phyloP scores from a whole-genome alignment of 2,888 invertebrate genomes.

The Drosophila paucipuncta region DNA sequence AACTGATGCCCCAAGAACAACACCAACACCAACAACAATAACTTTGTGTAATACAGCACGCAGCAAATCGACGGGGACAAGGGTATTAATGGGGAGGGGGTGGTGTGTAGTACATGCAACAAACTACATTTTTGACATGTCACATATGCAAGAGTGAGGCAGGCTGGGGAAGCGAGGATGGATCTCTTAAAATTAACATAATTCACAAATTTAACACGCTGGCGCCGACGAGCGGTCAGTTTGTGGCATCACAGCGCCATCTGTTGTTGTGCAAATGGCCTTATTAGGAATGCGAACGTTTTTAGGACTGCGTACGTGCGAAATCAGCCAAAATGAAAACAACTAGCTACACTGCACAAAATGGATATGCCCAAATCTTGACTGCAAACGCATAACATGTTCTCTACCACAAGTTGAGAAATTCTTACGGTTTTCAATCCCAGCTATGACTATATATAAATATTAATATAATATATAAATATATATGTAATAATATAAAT shows the following conservation, averaged over 20 bases:
- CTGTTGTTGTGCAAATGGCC: conserved; percentile 58
- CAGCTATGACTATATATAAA: background rate
- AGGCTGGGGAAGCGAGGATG: conserved; percentile 1
- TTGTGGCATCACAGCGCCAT: conserved; percentile 48
- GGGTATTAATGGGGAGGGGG: background rate
- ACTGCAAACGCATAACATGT: background rate
- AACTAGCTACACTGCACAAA: conserved; percentile 16
- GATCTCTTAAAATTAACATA: conserved; percentile 67
- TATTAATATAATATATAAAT: too few relatives aligned
- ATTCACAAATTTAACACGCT: conserved; percentile 74
- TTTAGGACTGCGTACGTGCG: conserved; percentile 65
- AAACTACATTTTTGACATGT: conserved; percentile 66
- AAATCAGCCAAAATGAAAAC: conserved; percentile 61
- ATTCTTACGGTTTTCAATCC: background rate
- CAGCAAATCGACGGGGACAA: conserved; percentile 13
- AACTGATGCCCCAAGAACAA: conserved; percentile 36
- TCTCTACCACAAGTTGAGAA: background rate
- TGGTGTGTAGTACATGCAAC: conserved; percentile 21
- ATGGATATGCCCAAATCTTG: background rate
- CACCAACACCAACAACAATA: conserved; percentile 30
- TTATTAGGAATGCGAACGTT: conserved; percentile 56
- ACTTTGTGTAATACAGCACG: conserved; percentile 73
- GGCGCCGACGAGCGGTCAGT: conserved; percentile 55
- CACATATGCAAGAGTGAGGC: conserved; percentile 23
- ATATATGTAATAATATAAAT: background rate